These are phyloP conservation scores for Hoplodrina blanda DNA, from an alignment of 2,888 invertebrate species.

Conservation along the genomic window DNA sequence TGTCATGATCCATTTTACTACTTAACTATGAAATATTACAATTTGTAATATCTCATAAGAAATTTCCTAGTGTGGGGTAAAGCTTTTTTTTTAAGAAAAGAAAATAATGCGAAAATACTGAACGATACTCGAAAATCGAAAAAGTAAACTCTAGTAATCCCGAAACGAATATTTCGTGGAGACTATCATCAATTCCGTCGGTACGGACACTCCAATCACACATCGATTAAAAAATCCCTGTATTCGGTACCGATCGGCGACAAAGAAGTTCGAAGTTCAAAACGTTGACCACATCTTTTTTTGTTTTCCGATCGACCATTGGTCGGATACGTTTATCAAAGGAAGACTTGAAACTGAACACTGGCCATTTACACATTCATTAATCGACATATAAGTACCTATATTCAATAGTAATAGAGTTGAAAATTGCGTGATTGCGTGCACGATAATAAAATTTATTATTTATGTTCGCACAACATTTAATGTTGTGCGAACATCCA, in stretches of 20 bases:
- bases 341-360: slow-evolving; percentile 17
- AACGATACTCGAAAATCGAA: neutral
- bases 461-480: too few species aligned
- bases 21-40: too few species aligned
- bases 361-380: neutral
- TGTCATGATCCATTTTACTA: too few species aligned
- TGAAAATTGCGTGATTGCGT: neutral
- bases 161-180: slow-evolving; percentile 12
- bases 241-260: slow-evolving; percentile 14
- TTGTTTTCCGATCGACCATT: slow-evolving; percentile 24
- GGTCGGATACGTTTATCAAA: slow-evolving; percentile 22
- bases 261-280: slow-evolving; percentile 28
- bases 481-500: too few species aligned
- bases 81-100: too few species aligned
- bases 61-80: too few species aligned
- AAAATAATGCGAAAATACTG: neutral
- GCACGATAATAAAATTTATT: neutral
- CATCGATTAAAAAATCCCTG: slow-evolving; percentile 41
- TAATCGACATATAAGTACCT: neutral
- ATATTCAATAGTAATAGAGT: neutral
- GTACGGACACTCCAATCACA: slow-evolving; percentile 16
- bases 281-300: slow-evolving; percentile 31
- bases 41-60: too few species aligned
- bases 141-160: slow-evolving; percentile 4
- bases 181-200: slow-evolving; percentile 29